A percentile compares a stretch with the other conserved stretches of the same genome.
These are phyloP conservation scores for Hippocampus barbouri DNA, from an alignment of 2,113 vertebrate genomes.

Conservation along the genomic window DNA sequence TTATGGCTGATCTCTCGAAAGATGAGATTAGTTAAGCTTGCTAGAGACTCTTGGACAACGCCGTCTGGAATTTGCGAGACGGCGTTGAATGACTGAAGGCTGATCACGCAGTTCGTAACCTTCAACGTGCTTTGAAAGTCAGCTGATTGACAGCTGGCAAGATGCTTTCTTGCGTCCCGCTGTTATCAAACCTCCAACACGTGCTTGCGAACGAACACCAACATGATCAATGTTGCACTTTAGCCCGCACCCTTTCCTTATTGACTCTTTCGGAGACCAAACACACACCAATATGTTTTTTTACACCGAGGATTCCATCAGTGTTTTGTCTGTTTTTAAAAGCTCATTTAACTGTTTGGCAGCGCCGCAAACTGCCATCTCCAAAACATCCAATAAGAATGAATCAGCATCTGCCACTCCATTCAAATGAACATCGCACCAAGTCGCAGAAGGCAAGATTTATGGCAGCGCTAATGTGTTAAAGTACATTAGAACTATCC, in stretches of 20 bases:
- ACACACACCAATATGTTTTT: not conserved
- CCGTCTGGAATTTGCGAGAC: not conserved
- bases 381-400: conserved; percentile 2
- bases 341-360: not conserved
- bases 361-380: not conserved
- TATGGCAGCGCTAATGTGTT: conserved; percentile 1
- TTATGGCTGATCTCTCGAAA: conserved; percentile 7
- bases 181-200: not conserved
- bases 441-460: not conserved
- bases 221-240: conserved; percentile 4
- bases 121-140: not conserved
- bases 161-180: not conserved
- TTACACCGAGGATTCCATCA: not conserved
- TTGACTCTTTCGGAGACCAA: not conserved
- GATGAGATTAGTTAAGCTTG: conserved; percentile 10
- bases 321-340: not conserved
- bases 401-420: not conserved
- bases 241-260: not conserved
- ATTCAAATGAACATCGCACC: not conserved
- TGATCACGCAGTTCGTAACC: not conserved
- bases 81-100: not conserved
- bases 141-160: not conserved
- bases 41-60: not conserved
- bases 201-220: not conserved
- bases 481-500: not conserved